phyloP scores from a whole-genome alignment of 2,113 vertebrate genomes.

The Hymenochirus boettgeri region DNA sequence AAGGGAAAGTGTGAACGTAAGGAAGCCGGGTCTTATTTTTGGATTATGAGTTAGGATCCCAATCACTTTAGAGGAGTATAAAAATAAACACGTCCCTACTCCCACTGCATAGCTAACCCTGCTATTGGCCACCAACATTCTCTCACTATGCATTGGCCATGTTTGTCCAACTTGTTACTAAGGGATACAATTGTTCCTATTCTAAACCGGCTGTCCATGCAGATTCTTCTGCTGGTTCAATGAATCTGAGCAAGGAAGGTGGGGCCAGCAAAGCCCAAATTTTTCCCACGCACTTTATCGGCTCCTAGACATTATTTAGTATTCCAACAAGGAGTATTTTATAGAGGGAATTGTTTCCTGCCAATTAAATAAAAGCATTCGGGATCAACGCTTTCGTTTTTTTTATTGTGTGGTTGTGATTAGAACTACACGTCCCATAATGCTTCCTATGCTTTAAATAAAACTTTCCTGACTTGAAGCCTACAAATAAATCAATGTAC shows the following conservation, averaged over 20 bases:
- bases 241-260: constrained; percentile 10
- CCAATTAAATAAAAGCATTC: constrained; percentile 26
- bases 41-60: too few species aligned
- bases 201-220: constrained; percentile 13
- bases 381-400: constrained; percentile 7
- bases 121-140: too few species aligned
- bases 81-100: too few species aligned
- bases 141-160: not conserved
- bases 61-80: too few species aligned
- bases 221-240: constrained; percentile 20
- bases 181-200: constrained; percentile 31
- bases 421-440: constrained; percentile 7
- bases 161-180: constrained; percentile 12
- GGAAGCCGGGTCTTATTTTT: too few species aligned
- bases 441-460: too few species aligned
- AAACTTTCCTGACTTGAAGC: too few species aligned
- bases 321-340: constrained; percentile 16
- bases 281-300: constrained; percentile 35
- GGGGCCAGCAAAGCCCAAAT: not conserved
- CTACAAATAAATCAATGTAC: too few species aligned
- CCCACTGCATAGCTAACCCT: too few species aligned
- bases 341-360: constrained; percentile 11
- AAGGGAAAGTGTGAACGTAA: too few species aligned
- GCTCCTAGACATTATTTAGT: constrained; percentile 13
- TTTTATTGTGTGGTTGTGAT: not conserved